Evolutionary conservation across 2,797 vertebrate species (phyloP).

Genomic region (Diplodus puntazzo): DNA sequence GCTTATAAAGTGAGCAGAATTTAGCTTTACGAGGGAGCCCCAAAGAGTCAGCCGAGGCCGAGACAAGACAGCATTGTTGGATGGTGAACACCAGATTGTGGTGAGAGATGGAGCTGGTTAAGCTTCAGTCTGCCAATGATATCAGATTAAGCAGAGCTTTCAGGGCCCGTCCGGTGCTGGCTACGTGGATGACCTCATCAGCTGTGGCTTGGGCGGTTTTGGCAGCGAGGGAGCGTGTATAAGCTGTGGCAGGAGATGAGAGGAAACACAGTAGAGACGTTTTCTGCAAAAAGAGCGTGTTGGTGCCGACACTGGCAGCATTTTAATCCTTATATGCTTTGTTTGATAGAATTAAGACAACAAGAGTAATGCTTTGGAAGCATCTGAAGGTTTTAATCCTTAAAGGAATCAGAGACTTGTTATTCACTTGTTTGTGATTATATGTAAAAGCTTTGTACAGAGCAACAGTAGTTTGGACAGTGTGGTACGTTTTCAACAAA

Average conservation of each 20-base stretch:
- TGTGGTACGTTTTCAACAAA: background rate
- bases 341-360: slow-evolving; percentile 44
- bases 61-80: slow-evolving; percentile 62
- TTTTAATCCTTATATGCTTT: slow-evolving; percentile 28
- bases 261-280: slow-evolving; percentile 47
- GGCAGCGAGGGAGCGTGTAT: slow-evolving; percentile 47
- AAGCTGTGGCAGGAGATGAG: slow-evolving; percentile 70
- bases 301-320: slow-evolving; percentile 26
- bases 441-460: background rate
- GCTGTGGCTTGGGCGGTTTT: slow-evolving; percentile 68
- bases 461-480: background rate
- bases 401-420: background rate
- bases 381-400: background rate
- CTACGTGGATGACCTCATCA: slow-evolving; percentile 70
- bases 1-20: slow-evolving; percentile 29
- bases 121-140: slow-evolving; percentile 47
- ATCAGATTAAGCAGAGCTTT: slow-evolving; percentile 63
- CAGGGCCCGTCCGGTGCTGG: slow-evolving; percentile 43
- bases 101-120: slow-evolving; percentile 48
- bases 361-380: slow-evolving; percentile 24
- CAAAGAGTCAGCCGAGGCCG: slow-evolving; percentile 15
- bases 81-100: slow-evolving; percentile 28
- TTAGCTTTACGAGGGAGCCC: slow-evolving; percentile 29
- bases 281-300: slow-evolving; percentile 28
- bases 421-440: background rate